phyloP scores from a whole-genome alignment of 2,113 vertebrate species.

The Penelope pileata region DNA sequence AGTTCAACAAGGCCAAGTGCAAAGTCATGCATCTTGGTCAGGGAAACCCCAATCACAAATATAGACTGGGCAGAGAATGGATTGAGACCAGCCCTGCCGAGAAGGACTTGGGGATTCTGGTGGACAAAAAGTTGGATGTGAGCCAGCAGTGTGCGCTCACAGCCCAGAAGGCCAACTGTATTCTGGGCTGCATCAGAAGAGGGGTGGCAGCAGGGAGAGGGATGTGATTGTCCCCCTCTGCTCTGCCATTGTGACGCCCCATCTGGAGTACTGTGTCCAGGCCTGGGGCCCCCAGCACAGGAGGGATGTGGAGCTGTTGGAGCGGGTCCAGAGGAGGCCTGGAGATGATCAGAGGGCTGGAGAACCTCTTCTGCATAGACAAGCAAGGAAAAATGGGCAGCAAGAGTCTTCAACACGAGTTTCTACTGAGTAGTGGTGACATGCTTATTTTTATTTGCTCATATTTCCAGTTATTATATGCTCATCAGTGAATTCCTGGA shows the following conservation, averaged over 20 bases:
- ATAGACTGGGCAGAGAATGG: neutral
- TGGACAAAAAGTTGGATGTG: neutral
- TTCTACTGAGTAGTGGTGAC: neutral
- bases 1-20: too few relatives aligned
- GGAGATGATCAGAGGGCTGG: neutral
- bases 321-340: neutral
- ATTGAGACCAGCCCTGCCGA: neutral
- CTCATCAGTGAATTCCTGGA: fast-evolving
- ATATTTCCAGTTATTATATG: neutral
- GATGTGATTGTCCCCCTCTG: neutral
- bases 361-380: neutral
- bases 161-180: neutral
- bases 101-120: neutral
- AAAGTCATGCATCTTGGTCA: neutral
- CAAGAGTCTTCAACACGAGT: neutral
- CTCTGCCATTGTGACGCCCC: neutral
- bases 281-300: neutral
- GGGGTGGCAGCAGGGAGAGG: neutral
- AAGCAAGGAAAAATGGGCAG: neutral
- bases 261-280: neutral
- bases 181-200: too few relatives aligned
- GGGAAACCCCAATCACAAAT: neutral
- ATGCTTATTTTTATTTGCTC: neutral
- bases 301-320: neutral
- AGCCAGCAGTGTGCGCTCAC: neutral